A percentile compares a stretch with the other conserved stretches of the same genome.
phyloP scores from a whole-genome alignment of 2,888 invertebrate genomes.

The Cryptocephalus primarius region DNA sequence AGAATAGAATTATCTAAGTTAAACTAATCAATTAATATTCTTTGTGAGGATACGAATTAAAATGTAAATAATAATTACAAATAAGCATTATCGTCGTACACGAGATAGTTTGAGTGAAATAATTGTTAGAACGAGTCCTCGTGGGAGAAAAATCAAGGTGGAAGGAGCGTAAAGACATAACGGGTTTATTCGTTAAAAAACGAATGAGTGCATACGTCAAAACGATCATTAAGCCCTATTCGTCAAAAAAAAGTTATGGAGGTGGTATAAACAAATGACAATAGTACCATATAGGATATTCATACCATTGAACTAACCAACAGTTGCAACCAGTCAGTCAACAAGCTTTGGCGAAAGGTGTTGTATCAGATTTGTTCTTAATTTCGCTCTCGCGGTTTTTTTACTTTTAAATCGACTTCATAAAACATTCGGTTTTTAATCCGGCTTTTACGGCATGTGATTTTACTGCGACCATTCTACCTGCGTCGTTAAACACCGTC shows the following conservation, averaged over 20 bases:
- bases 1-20: constrained; percentile 9
- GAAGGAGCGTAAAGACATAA: no score
- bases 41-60: constrained; percentile 8
- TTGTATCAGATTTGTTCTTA: constrained; percentile 7
- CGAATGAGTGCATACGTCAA: no score
- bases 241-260: constrained; percentile 5
- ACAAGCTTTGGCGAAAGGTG: constrained; percentile 13
- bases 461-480: no score
- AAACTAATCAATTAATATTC: constrained; percentile 9
- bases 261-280: constrained; percentile 12
- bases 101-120: background rate
- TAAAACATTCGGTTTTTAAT: no score
- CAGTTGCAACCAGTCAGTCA: constrained; percentile 11
- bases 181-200: no score
- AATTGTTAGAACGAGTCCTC: no score
- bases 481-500: no score
- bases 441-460: no score
- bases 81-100: constrained; percentile 10
- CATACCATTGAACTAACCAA: constrained; percentile 7
- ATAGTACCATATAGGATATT: constrained; percentile 12
- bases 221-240: constrained; percentile 3
- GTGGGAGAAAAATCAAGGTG: no score
- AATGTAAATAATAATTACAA: constrained; percentile 13
- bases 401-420: no score
- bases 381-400: constrained; percentile 4